phyloP scores from a whole-genome alignment of 2,797 vertebrate species.

The Loriculus beryllinus region DNA sequence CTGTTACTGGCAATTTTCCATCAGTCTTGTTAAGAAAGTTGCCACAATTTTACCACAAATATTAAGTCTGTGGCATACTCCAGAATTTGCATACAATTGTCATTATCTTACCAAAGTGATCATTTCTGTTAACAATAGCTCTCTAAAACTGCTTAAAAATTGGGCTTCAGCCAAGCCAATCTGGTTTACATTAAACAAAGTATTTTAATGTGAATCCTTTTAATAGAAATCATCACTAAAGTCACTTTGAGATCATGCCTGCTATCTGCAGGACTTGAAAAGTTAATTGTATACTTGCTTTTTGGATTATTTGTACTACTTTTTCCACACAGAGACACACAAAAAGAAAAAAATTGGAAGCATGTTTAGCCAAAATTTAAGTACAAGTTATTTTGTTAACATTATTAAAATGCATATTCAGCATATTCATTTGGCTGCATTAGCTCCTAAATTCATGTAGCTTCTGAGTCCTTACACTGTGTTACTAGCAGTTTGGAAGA shows the following conservation, averaged over 20 bases:
- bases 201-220: conserved; percentile 55
- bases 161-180: conserved; percentile 13
- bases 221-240: conserved; percentile 53
- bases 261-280: conserved; percentile 14
- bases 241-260: conserved; percentile 32
- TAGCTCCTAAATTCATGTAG: not conserved
- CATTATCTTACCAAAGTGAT: conserved; percentile 42
- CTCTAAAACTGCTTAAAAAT: conserved; percentile 26
- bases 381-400: conserved; percentile 52
- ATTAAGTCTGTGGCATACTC: conserved; percentile 60
- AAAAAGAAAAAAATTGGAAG: not conserved
- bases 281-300: conserved; percentile 31
- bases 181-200: conserved; percentile 48
- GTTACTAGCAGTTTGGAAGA: not conserved
- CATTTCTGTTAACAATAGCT: conserved; percentile 60
- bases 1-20: conserved; percentile 72
- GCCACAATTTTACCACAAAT: conserved; percentile 72
- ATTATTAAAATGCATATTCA: conserved; percentile 49
- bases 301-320: conserved; percentile 13
- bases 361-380: conserved; percentile 21
- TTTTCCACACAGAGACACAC: not conserved
- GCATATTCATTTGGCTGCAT: conserved; percentile 34
- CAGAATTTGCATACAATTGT: conserved; percentile 73
- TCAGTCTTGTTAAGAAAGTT: conserved; percentile 64
- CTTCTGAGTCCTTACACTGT: not conserved